Evolutionary conservation across 2,113 vertebrate genomes (phyloP).

Genomic region (Phaethornis superciliosus): DNA sequence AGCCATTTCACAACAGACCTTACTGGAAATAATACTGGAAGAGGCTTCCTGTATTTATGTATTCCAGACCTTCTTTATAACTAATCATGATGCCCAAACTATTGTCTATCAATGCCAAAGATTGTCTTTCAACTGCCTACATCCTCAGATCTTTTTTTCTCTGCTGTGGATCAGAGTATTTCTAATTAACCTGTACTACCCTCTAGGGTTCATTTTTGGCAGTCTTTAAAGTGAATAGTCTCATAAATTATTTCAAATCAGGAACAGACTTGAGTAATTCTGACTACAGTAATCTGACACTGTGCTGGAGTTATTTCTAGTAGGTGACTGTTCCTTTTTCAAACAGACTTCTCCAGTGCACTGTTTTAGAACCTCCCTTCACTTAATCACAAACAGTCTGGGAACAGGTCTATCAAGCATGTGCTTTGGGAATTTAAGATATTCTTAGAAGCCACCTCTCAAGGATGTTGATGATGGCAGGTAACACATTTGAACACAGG

Average conservation of each 20-base stretch:
- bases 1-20: not conserved
- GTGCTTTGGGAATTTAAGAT: not conserved
- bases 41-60: not conserved
- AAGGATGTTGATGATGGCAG: not conserved
- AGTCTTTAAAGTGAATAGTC: not conserved
- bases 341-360: not conserved
- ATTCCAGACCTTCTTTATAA: not conserved
- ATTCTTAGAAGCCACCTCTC: not conserved
- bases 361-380: not conserved
- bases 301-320: conserved; percentile 1
- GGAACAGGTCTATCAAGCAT: not conserved
- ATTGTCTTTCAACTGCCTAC: not conserved
- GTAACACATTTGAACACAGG: not conserved
- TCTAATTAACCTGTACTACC: not conserved
- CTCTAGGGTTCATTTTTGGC: not conserved
- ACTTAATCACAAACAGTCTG: not conserved
- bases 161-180: not conserved
- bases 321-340: conserved; percentile 1
- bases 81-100: not conserved
- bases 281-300: not conserved
- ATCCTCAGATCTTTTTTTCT: not conserved
- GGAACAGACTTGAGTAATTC: conserved; percentile 3
- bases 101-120: not conserved
- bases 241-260: not conserved
- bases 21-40: not conserved